Evolutionary conservation across 2,797 vertebrate genomes (phyloP), one percentile per base, ranked within the genome.

Genomic region (Chaetodon trifasciatus): DNA sequence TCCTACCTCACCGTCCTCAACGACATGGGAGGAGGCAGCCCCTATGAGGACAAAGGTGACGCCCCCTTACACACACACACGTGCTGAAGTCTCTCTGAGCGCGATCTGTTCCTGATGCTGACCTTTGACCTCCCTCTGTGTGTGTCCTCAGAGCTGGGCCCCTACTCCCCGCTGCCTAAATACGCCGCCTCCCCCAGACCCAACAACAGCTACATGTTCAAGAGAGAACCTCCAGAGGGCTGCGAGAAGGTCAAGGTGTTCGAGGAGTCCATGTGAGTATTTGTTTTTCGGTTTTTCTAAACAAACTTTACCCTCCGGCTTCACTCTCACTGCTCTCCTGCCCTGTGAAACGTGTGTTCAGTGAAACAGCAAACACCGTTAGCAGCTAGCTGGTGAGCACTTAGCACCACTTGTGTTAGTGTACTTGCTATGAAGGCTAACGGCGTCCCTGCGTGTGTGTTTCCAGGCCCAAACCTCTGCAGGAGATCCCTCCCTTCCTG

Each of bases 181-280:
- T 99, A 99, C 0, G 98, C 98, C 78, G 98, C 98, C 52, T 99
- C 98, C 8, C 98, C 98, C 86, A 96, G 98, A 94, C 98, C 98
- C 85, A 99, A 99, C 95, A 99, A 99, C 95, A 99, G 98, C 94
- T 99, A 99, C 84, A 98, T 97, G 96, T 99, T 99, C 94, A 99
- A 99, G 94, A 96, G 98, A 52, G 98, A 99, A 88, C 98, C 98
- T 82, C 98, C 98, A 0, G 98, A 99, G 89, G 98, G 98, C 88
- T 99, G 98, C 42, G 98, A 99, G 92, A 97, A 96, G 88, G 97
- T 99, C 91, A 99, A 97, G 94, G 98, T 97, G 86, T 97, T 97
- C 74, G 98, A 99, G 89, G 98, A 99, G 86, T 96, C 94, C 91
- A 94, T 96, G 98, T 99, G 94, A 98, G 98, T 97, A 19, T 42